Percentiles rank a stretch among this genome's conserved stretches.
Evolutionary conservation across 2,113 vertebrate genomes (phyloP).

Genomic region (Seriola quinqueradiata): DNA sequence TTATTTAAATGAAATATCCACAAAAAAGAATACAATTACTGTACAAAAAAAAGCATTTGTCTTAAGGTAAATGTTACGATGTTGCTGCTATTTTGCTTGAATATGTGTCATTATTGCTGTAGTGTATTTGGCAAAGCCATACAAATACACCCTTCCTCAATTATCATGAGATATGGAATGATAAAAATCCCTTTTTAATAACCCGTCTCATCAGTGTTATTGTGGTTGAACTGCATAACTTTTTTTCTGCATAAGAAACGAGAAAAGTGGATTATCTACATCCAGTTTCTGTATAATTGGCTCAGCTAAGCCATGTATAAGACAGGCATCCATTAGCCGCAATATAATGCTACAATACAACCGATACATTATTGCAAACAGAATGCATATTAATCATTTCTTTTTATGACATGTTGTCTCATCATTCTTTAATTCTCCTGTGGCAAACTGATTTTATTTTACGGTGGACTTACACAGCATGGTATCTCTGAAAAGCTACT

Average conservation of each 20-base stretch:
- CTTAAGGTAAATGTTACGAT: background rate
- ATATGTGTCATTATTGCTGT: too few species aligned
- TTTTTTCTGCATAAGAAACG: too few species aligned
- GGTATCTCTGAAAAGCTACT: constrained; percentile 19
- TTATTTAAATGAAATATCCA: constrained; percentile 5
- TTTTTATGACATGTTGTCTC: constrained; percentile 29
- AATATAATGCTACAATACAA: constrained; percentile 18
- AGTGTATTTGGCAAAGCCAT: too few species aligned
- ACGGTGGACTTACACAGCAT: background rate
- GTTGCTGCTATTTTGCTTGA: too few species aligned
- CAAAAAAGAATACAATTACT: background rate
- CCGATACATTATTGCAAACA: constrained; percentile 7
- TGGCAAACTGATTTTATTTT: constrained; percentile 49
- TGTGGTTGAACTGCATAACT: too few species aligned
- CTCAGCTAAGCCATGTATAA: constrained; percentile 31
- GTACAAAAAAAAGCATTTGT: background rate
- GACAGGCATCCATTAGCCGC: constrained; percentile 5
- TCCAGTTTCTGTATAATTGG: too few species aligned
- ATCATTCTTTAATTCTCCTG: constrained; percentile 20
- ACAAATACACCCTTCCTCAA: too few species aligned
- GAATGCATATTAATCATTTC: constrained; percentile 23
- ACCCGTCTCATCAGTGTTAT: too few species aligned
- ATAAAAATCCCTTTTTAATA: too few species aligned
- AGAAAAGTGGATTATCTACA: too few species aligned
- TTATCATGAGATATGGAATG: too few species aligned